Base-by-base conservation (phyloP, 2,888 invertebrate genomes). In the Acanthopleura granulata region DNA sequence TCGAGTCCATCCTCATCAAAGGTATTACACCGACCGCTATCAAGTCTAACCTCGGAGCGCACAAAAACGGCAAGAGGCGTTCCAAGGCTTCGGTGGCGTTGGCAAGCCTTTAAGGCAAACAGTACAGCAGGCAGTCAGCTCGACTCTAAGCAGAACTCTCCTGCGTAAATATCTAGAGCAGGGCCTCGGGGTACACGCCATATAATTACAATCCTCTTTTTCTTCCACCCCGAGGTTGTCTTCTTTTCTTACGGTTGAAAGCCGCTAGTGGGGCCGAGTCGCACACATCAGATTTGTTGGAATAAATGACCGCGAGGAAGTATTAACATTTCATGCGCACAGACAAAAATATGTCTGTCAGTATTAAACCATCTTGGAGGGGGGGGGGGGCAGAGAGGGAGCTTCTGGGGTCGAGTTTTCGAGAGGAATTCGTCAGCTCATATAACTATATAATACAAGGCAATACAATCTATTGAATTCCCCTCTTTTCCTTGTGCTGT, bases 251-350 rank as follows among this genome's bases (percentile, higher is more conserved):
- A 57, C 57, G 57, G 57, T 57, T 57, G 57, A 57, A 57, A 57
- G 57, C 57, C 18, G 57, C 57, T 22, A 18, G n/a, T 57, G 57
- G 57, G 57, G 4, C 57, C 22, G 57, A 18, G 57, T 57, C 57
- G 22, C 57, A 57, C 57, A 57, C 57, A 57, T 57, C 57, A 57
- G 57, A 57, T 57, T 57, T 57, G 57, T 57, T 57, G 57, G 57
- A n/a, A 18, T 57, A 57, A 57, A 57, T 57, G 57, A n/a, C 57
- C 75, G 25, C 18, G 49, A 72, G 71, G 72, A 57, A 62, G 69
- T 50, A 74, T 74, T 74, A 74, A 74, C 74, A 74, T 74, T 74
- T 57, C 57, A 57, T 57, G 22, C 57, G 22, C 57, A 57, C 57
- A 57, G 57, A 57, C 57, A 57, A 57, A 57, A 57, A 57, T 57